Conservation (phyloP, 1,140 invertebrate species). For the Meloidogyne chitwoodi region DNA sequence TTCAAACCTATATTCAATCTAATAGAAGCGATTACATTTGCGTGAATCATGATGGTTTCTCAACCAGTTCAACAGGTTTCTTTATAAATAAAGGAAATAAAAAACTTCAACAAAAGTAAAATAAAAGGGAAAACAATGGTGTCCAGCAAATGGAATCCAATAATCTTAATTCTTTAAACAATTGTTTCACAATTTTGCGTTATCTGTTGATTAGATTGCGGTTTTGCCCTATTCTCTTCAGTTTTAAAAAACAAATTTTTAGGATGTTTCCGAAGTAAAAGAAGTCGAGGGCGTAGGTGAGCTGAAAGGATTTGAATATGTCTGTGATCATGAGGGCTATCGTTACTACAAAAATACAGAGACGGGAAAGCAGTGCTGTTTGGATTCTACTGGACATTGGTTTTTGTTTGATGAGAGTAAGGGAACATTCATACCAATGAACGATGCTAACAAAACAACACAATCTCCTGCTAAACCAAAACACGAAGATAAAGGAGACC, state of each 20-base stretch:
- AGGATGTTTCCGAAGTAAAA: not conserved
- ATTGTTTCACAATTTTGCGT: not conserved
- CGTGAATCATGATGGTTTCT: not conserved
- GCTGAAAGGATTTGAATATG: conserved; percentile 14
- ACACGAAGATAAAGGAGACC: conserved; percentile 3
- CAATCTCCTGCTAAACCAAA: not conserved
- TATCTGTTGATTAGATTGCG: not conserved
- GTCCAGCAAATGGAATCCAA: not conserved
- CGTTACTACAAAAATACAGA: conserved; percentile 35
- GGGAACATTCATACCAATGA: conserved; percentile 18
- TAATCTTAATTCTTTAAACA: not conserved
- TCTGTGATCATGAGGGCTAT: conserved; percentile 26
- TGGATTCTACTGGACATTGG: conserved; percentile 29
- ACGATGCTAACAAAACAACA: not conserved
- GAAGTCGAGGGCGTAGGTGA: not conserved
- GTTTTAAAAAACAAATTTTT: not conserved
- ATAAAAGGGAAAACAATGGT: not conserved
- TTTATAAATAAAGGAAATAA: not conserved
- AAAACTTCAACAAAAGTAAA: not conserved
- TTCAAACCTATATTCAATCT: not conserved
- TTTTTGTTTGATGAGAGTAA: conserved; percentile 24
- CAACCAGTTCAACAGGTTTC: not conserved
- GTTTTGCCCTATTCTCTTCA: not conserved
- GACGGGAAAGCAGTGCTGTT: conserved; percentile 19
- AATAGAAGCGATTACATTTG: not conserved